Percentiles rank a stretch among this genome's conserved stretches.
phyloP scores from a whole-genome alignment of 2,797 vertebrate genomes.

The Lacerta agilis region DNA sequence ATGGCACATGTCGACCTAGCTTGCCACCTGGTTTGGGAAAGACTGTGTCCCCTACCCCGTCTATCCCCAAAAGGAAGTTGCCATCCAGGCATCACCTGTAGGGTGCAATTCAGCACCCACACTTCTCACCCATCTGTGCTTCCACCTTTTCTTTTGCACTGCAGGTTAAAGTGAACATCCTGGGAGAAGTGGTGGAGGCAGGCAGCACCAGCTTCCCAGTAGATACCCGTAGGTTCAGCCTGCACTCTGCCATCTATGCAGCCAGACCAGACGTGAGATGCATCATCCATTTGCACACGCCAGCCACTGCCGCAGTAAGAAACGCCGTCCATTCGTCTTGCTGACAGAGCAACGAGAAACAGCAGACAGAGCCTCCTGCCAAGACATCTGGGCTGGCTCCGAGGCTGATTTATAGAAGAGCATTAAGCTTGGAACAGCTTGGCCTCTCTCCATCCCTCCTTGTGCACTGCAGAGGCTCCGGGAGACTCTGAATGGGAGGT shows the following conservation, averaged over 20 bases:
- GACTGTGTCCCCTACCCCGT: background rate
- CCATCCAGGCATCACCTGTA: background rate
- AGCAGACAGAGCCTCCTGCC: background rate
- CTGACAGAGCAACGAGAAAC: background rate
- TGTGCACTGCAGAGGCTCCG: background rate
- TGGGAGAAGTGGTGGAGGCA: constrained; percentile 92
- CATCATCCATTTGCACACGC: constrained; percentile 91
- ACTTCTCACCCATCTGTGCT: background rate
- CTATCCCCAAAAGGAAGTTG: no score
- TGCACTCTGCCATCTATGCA: constrained; percentile 94
- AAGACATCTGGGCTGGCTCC: background rate
- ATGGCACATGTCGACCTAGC: no score
- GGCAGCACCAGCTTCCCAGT: constrained; percentile 89
- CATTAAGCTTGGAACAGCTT: background rate
- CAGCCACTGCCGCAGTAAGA: constrained; percentile 89
- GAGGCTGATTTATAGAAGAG: background rate
- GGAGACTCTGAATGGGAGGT: no score
- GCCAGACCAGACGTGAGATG: constrained; percentile 91
- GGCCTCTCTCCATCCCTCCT: no score
- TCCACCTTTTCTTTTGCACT: no score
- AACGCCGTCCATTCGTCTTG: background rate
- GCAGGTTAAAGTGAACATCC: constrained; percentile 94
- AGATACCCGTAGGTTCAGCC: constrained; percentile 85
- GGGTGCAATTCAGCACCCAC: no score
- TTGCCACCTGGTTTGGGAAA: no score